phyloP scores from a whole-genome alignment of 2,797 vertebrate genomes.

The Microcaecilia unicolor region DNA sequence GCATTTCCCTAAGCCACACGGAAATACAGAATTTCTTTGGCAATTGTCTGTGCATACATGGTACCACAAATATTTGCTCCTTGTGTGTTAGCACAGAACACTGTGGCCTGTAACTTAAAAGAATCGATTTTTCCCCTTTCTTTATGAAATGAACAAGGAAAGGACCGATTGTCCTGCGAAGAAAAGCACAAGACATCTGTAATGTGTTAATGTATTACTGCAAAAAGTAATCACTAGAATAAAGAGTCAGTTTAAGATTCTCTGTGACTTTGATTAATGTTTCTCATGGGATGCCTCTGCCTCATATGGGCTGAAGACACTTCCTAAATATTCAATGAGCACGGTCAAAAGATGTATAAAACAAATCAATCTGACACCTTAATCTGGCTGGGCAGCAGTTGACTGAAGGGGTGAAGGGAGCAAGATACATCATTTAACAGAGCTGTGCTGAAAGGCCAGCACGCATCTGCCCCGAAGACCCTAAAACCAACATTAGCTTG shows the following conservation, averaged over 20 bases:
- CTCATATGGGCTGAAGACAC: constrained; percentile 77
- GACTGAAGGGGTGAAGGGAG: constrained; percentile 71
- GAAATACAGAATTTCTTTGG: no score
- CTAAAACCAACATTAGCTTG: constrained; percentile 55
- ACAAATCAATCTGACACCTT: constrained; percentile 88
- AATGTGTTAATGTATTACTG: constrained; percentile 72
- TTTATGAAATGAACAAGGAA: no score
- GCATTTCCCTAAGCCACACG: constrained; percentile 24
- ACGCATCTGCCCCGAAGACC: constrained; percentile 77
- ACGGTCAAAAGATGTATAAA: constrained; percentile 84
- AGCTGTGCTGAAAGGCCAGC: constrained; percentile 77
- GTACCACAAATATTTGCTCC: no score
- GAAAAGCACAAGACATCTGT: constrained; percentile 57
- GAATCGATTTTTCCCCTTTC: constrained; percentile 51
- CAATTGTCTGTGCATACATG: no score
- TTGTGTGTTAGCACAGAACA: constrained; percentile 38
- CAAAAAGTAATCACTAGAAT: constrained; percentile 71
- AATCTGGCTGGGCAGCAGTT: constrained; percentile 85
- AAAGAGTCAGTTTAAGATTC: constrained; percentile 63
- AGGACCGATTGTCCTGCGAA: constrained; percentile 70
- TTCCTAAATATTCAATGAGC: constrained; percentile 81
- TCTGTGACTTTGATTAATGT: constrained; percentile 75
- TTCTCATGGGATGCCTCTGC: constrained; percentile 78
- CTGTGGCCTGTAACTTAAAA: constrained; percentile 60
- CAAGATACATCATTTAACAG: constrained; percentile 80